A percentile compares a stretch with the other conserved stretches of the same genome.
These are phyloP conservation scores for Falco cherrug DNA, from an alignment of 2,797 vertebrate genomes.

Conservation along the genomic window DNA sequence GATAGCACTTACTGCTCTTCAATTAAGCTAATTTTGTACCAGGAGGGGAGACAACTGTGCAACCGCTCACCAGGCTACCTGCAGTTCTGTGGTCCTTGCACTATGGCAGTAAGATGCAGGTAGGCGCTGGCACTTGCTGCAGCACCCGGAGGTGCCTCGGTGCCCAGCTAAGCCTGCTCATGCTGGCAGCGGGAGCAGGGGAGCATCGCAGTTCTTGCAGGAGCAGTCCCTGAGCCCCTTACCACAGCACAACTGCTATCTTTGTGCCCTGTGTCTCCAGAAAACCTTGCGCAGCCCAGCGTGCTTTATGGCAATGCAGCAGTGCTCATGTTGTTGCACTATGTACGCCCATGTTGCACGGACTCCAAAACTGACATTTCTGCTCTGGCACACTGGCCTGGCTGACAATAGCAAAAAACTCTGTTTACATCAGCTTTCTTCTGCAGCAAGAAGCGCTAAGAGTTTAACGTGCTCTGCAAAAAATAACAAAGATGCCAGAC, in stretches of 20 bases:
- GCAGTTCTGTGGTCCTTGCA: rapidly evolving
- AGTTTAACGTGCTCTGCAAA: neutral
- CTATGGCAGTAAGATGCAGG: rapidly evolving
- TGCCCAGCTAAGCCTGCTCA: neutral
- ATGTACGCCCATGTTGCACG: rapidly evolving
- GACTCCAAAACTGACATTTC: rapidly evolving
- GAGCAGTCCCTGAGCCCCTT: neutral
- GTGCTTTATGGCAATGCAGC: neutral
- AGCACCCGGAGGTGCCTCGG: rapidly evolving
- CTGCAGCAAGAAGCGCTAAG: neutral
- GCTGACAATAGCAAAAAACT: neutral
- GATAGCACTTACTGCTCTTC: neutral
- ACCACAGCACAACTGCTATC: rapidly evolving
- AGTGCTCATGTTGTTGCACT: no score
- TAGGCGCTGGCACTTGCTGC: rapidly evolving
- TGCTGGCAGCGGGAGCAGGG: neutral
- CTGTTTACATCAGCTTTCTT: neutral
- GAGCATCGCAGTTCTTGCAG: rapidly evolving
- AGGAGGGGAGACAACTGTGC: neutral
- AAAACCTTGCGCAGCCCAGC: rapidly evolving
- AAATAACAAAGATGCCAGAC: neutral
- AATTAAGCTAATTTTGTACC: neutral
- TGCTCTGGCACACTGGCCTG: neutral
- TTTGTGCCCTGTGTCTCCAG: neutral
- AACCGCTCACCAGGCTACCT: rapidly evolving